Conservation (phyloP, 2,113 vertebrate species). For the Baryphthengus martii region DNA sequence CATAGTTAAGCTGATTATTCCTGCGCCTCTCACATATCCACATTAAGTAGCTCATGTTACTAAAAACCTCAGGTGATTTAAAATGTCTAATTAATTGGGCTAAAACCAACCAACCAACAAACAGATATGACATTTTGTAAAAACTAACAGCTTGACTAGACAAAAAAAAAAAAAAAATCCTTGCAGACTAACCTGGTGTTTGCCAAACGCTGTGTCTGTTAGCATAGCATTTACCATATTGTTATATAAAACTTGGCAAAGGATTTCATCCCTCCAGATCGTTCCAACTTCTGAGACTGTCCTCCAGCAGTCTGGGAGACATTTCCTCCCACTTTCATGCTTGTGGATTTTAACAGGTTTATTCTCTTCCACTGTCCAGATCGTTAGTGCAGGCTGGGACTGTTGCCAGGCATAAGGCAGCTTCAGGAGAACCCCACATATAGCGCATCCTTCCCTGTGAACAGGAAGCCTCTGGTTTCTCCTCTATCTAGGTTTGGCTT, state of each 20-base stretch:
- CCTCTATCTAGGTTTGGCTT: not conserved
- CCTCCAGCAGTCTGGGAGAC: not conserved
- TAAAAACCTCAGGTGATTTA: constrained; percentile 7
- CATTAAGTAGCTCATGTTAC: not conserved
- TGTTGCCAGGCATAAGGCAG: not conserved
- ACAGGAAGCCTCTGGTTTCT: not conserved
- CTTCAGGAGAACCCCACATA: not conserved
- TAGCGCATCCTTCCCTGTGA: not conserved
- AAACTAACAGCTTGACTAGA: not conserved
- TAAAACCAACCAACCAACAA: not conserved
- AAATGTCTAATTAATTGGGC: not conserved
- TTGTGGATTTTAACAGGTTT: not conserved
- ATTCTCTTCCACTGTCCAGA: not conserved
- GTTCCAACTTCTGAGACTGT: not conserved
- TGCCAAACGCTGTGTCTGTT: not conserved
- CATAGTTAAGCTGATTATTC: not conserved
- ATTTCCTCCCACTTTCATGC: not conserved
- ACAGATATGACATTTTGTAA: not conserved
- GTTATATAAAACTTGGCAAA: not conserved
- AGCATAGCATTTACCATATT: not conserved
- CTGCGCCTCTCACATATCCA: not conserved
- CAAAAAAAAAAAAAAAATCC: not conserved
- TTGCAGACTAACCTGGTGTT: not conserved
- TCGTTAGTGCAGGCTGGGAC: not conserved
- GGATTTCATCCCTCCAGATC: not conserved